Conservation (phyloP, 2,797 vertebrate species). For the Knipowitschia caucasica region DNA sequence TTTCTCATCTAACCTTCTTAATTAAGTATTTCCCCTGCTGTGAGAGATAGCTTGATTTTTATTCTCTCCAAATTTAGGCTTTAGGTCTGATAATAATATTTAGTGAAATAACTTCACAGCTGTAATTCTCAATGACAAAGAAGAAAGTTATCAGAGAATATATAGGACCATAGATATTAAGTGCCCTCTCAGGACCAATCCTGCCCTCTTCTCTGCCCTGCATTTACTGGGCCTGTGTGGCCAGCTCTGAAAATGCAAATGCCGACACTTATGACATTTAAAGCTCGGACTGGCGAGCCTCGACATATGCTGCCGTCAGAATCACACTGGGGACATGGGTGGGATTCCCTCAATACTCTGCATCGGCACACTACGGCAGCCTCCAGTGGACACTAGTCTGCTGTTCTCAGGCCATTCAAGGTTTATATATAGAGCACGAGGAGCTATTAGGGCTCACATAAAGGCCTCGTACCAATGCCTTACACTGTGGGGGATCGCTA, state of each 20-base stretch:
- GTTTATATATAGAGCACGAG: constrained; percentile 32
- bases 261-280: constrained; percentile 51
- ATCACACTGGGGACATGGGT: constrained; percentile 48
- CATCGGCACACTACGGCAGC: constrained; percentile 49
- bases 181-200: constrained; percentile 28
- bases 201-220: constrained; percentile 26
- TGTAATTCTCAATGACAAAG: constrained; percentile 36
- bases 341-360: constrained; percentile 50
- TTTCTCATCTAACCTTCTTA: not conserved
- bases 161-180: constrained; percentile 22
- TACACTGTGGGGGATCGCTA: constrained; percentile 52
- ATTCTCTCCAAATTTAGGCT: not conserved
- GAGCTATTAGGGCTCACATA: constrained; percentile 62
- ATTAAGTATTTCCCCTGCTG: not conserved
- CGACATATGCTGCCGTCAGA: constrained; percentile 65
- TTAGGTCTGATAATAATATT: not conserved
- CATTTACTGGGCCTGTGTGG: constrained; percentile 52
- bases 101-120: constrained; percentile 14
- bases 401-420: constrained; percentile 54
- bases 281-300: constrained; percentile 37
- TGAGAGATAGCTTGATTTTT: not conserved
- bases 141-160: constrained; percentile 1
- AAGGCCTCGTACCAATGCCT: constrained; percentile 56
- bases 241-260: constrained; percentile 53
- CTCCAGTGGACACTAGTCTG: constrained; percentile 62